A percentile compares a stretch with the other conserved stretches of the same genome.
These are phyloP conservation scores for Andricus quercusramuli DNA, from an alignment of 2,888 invertebrate genomes.

Conservation along the genomic window DNA sequence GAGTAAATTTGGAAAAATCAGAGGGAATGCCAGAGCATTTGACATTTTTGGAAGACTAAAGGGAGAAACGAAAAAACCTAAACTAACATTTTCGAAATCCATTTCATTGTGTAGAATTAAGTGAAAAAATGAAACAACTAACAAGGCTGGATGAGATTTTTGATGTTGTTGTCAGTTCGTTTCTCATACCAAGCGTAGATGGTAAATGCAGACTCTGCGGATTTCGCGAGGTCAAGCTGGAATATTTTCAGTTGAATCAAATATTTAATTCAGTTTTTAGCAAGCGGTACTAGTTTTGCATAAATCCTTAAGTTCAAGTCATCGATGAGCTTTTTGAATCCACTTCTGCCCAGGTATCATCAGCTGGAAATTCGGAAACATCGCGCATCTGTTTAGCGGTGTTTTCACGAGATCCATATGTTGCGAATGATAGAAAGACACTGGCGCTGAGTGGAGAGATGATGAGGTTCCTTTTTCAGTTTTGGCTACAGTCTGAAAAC, in stretches of 20 bases:
- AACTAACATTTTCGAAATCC: too few relatives aligned
- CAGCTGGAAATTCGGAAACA: constrained; percentile 58
- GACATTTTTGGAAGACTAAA: too few relatives aligned
- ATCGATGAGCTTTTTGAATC: constrained; percentile 62
- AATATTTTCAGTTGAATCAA: constrained; percentile 34
- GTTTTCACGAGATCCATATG: constrained; percentile 64
- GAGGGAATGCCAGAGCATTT: too few relatives aligned
- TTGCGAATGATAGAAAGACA: constrained; percentile 70
- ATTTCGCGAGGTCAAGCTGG: too few relatives aligned
- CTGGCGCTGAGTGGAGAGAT: constrained; percentile 73
- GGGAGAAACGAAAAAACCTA: too few relatives aligned
- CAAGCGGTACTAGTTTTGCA: not conserved
- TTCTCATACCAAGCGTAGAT: too few relatives aligned
- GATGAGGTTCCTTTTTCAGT: constrained; percentile 62
- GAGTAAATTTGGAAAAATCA: too few relatives aligned
- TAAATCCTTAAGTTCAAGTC: constrained; percentile 59
- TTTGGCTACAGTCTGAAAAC: constrained; percentile 57
- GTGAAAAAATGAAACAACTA: too few relatives aligned
- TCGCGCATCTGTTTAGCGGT: constrained; percentile 64
- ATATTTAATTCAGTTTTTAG: not conserved
- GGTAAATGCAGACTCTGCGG: too few relatives aligned
- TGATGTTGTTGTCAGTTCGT: too few relatives aligned
- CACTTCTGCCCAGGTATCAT: constrained; percentile 55
- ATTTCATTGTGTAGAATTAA: too few relatives aligned
- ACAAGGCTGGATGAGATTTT: too few relatives aligned